phyloP scores from a whole-genome alignment of 2,888 invertebrate species.

The Spodoptera picta region DNA sequence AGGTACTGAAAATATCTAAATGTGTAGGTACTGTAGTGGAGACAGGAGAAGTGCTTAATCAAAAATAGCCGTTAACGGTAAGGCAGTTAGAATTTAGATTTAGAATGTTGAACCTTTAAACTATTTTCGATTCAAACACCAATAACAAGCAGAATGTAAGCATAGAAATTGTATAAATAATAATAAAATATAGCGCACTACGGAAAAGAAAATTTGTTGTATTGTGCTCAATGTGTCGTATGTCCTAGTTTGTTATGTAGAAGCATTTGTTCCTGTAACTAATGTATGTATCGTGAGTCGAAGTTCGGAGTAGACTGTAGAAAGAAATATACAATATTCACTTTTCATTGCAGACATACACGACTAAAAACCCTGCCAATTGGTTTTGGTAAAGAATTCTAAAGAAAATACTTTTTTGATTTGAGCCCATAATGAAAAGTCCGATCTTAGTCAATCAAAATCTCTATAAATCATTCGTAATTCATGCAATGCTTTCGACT shows the following conservation, averaged over 20 bases:
- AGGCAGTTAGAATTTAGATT: too few species aligned
- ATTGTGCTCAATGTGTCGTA: constrained; percentile 68
- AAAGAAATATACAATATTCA: constrained; percentile 62
- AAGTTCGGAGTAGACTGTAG: constrained; percentile 70
- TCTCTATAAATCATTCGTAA: constrained; percentile 65
- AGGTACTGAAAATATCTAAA: constrained; percentile 58
- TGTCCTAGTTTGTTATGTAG: constrained; percentile 64
- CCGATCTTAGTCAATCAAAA: constrained; percentile 60
- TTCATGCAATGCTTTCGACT: constrained; percentile 78
- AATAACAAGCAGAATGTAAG: constrained; percentile 26
- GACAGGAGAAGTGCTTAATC: constrained; percentile 15
- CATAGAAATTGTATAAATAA: constrained; percentile 41
- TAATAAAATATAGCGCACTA: constrained; percentile 63
- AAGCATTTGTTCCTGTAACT: constrained; percentile 55
- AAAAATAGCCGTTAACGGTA: constrained; percentile 41
- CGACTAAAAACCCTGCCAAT: constrained; percentile 73
- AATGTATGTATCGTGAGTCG: constrained; percentile 55
- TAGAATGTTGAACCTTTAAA: constrained; percentile 16
- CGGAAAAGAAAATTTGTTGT: constrained; percentile 69
- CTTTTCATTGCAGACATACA: constrained; percentile 81
- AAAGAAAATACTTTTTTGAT: constrained; percentile 60
- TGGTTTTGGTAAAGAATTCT: constrained; percentile 41
- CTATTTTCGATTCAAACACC: constrained; percentile 32
- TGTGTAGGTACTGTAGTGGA: constrained; percentile 57
- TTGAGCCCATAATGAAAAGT: constrained; percentile 82